These are phyloP conservation scores for Meriones unguiculatus DNA, from an alignment of 2,113 vertebrate genomes.

Conservation along the genomic window DNA sequence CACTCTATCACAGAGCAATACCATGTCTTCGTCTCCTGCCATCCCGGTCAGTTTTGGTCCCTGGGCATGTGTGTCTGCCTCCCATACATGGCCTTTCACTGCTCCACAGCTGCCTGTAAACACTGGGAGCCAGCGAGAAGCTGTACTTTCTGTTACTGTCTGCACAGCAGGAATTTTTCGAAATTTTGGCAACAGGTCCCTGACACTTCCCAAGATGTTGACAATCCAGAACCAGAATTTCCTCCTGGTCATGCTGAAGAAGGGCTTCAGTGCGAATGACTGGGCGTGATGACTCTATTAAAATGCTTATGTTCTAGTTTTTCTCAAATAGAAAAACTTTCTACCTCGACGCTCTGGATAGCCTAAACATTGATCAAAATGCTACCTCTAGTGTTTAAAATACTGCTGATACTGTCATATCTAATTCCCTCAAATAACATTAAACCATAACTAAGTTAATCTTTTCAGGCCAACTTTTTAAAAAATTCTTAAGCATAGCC, in stretches of 20 bases:
- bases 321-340: slow-evolving; percentile 58
- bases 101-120: not conserved
- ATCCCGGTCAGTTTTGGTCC: not conserved
- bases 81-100: not conserved
- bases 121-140: not conserved
- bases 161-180: slow-evolving; percentile 18
- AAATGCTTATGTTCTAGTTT: not conserved
- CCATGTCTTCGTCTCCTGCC: not conserved
- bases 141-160: not conserved
- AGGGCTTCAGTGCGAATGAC: not conserved
- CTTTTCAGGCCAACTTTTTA: slow-evolving; percentile 42
- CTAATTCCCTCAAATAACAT: slow-evolving; percentile 48
- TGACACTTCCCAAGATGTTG: not conserved
- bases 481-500: slow-evolving; percentile 46
- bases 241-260: not conserved
- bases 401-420: slow-evolving; percentile 1
- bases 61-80: not conserved
- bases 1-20: not conserved
- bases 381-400: slow-evolving; percentile 23
- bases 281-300: slow-evolving; percentile 32
- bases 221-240: slow-evolving; percentile 34
- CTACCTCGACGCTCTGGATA: not conserved
- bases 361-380: not conserved
- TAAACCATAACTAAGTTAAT: slow-evolving; percentile 44
- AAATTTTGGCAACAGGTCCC: not conserved